These are phyloP conservation scores for Calyptomena viridis DNA, from an alignment of 2,113 vertebrate genomes.

Conservation along the genomic window DNA sequence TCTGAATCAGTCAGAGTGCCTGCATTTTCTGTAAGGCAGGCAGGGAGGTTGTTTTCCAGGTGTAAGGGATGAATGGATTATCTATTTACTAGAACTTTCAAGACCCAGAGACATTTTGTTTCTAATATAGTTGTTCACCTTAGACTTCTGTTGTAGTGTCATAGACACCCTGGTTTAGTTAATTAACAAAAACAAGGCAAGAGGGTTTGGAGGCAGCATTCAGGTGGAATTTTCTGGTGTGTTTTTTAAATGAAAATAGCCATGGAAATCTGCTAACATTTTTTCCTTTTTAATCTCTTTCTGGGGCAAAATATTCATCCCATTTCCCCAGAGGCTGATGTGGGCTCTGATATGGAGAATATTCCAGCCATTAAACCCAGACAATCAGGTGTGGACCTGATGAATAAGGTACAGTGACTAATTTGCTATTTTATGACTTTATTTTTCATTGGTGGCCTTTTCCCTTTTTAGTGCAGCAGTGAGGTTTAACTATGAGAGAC, in stretches of 20 bases:
- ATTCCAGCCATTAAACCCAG: background rate
- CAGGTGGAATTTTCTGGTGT: background rate
- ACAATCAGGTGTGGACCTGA: background rate
- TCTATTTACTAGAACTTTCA: background rate
- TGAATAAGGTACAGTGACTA: background rate
- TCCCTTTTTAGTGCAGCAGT: background rate
- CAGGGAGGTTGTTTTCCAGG: background rate
- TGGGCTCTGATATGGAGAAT: background rate
- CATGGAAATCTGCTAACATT: background rate
- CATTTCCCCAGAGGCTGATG: background rate
- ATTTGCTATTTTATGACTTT: background rate
- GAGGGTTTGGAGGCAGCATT: background rate
- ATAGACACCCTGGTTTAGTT: background rate
- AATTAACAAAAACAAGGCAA: background rate
- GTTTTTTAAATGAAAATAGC: background rate
- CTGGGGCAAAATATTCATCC: background rate
- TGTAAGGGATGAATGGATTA: background rate
- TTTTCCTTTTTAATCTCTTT: background rate
- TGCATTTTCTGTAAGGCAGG: background rate
- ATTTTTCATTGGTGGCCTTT: background rate
- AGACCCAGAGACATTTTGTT: background rate
- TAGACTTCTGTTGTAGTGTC: background rate
- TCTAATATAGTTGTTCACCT: background rate
- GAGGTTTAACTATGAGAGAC: background rate
- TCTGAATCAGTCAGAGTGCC: background rate